Evolutionary conservation across 1,140 invertebrate genomes (phyloP).

Genomic region (Platyscapa corneri): DNA sequence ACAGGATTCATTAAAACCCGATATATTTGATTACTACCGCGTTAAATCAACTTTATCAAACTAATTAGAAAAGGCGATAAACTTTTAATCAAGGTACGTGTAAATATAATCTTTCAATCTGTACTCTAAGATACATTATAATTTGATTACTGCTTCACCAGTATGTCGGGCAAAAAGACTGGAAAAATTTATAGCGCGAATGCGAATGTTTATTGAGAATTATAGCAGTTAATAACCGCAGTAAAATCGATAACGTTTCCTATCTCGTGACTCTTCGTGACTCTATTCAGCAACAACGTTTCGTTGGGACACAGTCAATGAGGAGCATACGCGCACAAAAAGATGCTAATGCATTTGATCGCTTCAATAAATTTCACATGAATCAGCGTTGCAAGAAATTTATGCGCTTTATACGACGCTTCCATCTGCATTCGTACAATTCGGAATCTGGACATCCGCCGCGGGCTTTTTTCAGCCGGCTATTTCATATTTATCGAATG

Average conservation of each 20-base stretch:
- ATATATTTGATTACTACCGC: background rate
- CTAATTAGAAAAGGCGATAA: constrained; percentile 48
- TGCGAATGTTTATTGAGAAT: constrained; percentile 30
- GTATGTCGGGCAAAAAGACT: background rate
- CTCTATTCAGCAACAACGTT: background rate
- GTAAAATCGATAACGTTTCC: constrained; percentile 37
- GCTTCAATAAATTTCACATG: constrained; percentile 39
- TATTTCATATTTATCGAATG: constrained; percentile 53
- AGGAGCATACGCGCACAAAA: constrained; percentile 13
- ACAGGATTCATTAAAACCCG: constrained; percentile 40
- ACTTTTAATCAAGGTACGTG: constrained; percentile 42
- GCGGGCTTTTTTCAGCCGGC: constrained; percentile 11
- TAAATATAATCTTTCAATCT: constrained; percentile 41
- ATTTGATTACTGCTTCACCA: constrained; percentile 18
- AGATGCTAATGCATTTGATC: constrained; percentile 27
- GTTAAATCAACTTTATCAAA: constrained; percentile 41
- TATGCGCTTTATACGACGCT: constrained; percentile 29
- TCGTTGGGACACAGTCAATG: background rate
- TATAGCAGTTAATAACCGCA: constrained; percentile 20
- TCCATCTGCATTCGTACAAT: constrained; percentile 42
- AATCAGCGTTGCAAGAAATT: constrained; percentile 47
- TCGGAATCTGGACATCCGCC: constrained; percentile 26
- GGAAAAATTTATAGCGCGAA: constrained; percentile 2
- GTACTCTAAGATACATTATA: constrained; percentile 26
- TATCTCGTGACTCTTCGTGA: background rate